Conservation (phyloP, 2,113 vertebrate species). For the Carlito syrichta region DNA sequence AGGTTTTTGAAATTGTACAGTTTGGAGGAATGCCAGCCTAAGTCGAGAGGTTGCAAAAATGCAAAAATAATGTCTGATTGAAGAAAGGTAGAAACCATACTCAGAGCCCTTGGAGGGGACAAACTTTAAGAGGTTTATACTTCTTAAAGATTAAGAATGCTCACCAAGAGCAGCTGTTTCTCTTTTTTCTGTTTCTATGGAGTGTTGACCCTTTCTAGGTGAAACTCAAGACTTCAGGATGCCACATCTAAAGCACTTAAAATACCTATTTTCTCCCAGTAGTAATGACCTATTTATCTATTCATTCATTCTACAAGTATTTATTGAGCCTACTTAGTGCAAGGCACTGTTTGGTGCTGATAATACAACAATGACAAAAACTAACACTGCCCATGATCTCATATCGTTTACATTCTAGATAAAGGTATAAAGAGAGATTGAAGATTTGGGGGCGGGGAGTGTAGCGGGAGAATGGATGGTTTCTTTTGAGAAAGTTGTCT, state of each 20-base stretch:
- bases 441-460: background rate
- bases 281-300: background rate
- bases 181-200: background rate
- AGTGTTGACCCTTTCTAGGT: background rate
- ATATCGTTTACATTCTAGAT: background rate
- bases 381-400: background rate
- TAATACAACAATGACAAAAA: background rate
- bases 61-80: background rate
- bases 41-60: background rate
- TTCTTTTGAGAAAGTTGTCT: background rate
- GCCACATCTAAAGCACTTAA: background rate
- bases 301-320: background rate
- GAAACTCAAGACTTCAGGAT: background rate
- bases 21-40: background rate
- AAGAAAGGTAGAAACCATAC: background rate
- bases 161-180: background rate
- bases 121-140: background rate
- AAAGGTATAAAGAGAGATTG: background rate
- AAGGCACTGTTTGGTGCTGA: background rate
- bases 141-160: background rate
- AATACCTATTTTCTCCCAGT: background rate
- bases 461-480: fast-evolving
- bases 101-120: background rate
- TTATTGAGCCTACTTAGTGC: background rate
- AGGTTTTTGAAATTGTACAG: background rate